phyloP scores from a whole-genome alignment of 2,888 invertebrate genomes.

The Vannuccia rotundouncinata region DNA sequence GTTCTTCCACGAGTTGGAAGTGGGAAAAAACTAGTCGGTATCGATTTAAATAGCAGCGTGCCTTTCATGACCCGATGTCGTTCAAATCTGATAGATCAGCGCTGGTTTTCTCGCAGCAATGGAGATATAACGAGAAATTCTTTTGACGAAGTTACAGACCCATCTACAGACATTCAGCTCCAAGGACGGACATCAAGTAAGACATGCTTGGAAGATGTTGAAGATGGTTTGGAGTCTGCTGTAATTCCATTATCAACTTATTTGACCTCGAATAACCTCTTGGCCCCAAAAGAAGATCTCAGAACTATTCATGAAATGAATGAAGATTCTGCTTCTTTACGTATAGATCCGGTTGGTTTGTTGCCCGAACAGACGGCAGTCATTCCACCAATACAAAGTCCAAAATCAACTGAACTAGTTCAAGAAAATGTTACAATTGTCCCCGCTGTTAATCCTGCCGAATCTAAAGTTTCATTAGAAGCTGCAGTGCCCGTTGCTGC shows the following conservation, averaged over 20 bases:
- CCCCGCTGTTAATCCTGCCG: too few species aligned
- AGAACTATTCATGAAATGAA: neutral
- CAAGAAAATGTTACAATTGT: too few species aligned
- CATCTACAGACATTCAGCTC: neutral
- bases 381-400: neutral
- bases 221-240: conserved; percentile 2
- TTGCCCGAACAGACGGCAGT: neutral
- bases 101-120: neutral
- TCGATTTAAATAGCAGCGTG: neutral
- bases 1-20: neutral
- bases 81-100: neutral
- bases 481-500: too few species aligned
- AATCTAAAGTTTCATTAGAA: too few species aligned
- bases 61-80: neutral
- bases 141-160: neutral
- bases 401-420: neutral
- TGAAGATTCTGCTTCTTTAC: neutral
- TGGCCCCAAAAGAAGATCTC: neutral
- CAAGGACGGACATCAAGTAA: conserved; percentile 1
- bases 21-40: neutral
- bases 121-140: neutral
- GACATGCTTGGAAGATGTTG: conserved; percentile 19
- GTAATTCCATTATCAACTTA: neutral
- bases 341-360: neutral
- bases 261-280: neutral